A percentile compares a stretch with the other conserved stretches of the same genome.
Evolutionary conservation across 2,113 vertebrate species (phyloP).

Genomic region (Platysteira castanea): DNA sequence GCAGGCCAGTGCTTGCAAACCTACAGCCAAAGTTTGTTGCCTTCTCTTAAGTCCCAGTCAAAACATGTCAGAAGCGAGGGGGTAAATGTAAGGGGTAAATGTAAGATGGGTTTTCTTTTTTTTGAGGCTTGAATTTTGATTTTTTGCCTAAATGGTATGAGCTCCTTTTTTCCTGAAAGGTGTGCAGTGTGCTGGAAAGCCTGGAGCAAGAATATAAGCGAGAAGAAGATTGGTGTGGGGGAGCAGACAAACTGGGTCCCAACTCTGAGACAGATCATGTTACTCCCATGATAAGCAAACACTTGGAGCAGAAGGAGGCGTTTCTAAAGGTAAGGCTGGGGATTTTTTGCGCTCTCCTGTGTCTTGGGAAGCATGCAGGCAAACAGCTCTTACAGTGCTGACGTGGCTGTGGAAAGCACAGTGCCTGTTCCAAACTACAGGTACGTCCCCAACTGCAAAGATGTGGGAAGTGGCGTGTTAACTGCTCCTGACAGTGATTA

Average conservation of each 20-base stretch:
- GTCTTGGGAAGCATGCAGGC: neutral
- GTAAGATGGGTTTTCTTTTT: neutral
- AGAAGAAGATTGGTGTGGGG: conserved; percentile 98
- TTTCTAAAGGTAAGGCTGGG: conserved; percentile 86
- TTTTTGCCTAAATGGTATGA: neutral
- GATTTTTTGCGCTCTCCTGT: no score
- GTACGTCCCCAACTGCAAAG: neutral
- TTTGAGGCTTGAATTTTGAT: neutral
- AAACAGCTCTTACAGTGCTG: neutral
- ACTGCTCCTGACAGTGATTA: neutral
- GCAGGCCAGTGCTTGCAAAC: neutral
- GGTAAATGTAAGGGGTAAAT: neutral
- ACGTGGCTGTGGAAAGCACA: neutral
- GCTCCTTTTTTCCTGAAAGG: conserved; percentile 67
- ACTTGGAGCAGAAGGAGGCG: conserved; percentile 96
- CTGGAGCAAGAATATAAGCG: conserved; percentile 97
- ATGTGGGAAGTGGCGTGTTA: neutral
- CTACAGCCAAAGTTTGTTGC: neutral
- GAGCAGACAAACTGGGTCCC: conserved; percentile 94
- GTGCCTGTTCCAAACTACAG: neutral
- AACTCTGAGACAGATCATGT: conserved; percentile 97
- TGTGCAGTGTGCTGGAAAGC: conserved; percentile 96
- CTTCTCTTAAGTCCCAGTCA: neutral
- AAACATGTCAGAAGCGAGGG: neutral
- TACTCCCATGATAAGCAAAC: conserved; percentile 98